Evolutionary conservation across 2,888 invertebrate genomes (phyloP).

Genomic region (Imbricaverruca yamaguchii): DNA sequence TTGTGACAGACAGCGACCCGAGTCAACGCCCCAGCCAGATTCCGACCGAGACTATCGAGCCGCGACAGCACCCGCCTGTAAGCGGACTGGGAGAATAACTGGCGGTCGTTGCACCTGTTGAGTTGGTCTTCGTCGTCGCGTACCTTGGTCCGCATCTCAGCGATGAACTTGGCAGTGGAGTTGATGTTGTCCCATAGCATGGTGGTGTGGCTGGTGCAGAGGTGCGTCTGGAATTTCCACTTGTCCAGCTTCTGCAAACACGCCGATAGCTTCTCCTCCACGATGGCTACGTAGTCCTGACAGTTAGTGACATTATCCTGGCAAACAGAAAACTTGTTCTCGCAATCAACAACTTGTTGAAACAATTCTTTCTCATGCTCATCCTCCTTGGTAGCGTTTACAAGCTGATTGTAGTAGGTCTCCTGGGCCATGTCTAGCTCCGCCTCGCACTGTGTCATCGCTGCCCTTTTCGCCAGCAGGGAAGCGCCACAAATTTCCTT

Average conservation of each 20-base stretch:
- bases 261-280: neutral
- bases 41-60: neutral
- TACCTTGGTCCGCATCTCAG: neutral
- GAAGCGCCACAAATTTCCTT: no score
- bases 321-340: neutral
- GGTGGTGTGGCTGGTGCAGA: neutral
- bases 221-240: neutral
- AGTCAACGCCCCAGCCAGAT: neutral
- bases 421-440: neutral
- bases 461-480: neutral
- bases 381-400: neutral
- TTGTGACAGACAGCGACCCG: neutral
- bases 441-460: neutral
- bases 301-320: neutral
- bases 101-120: neutral
- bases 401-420: neutral
- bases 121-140: neutral
- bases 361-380: neutral
- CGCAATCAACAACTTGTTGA: neutral
- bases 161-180: neutral
- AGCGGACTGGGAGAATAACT: neutral
- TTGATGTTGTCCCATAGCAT: slow-evolving; percentile 4
- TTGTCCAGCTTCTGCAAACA: neutral
- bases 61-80: no score
- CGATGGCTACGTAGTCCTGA: neutral